Percentiles rank a stretch among this genome's conserved stretches.
Evolutionary conservation across 2,888 invertebrate species (phyloP).

Genomic region (Malachius bipustulatus): DNA sequence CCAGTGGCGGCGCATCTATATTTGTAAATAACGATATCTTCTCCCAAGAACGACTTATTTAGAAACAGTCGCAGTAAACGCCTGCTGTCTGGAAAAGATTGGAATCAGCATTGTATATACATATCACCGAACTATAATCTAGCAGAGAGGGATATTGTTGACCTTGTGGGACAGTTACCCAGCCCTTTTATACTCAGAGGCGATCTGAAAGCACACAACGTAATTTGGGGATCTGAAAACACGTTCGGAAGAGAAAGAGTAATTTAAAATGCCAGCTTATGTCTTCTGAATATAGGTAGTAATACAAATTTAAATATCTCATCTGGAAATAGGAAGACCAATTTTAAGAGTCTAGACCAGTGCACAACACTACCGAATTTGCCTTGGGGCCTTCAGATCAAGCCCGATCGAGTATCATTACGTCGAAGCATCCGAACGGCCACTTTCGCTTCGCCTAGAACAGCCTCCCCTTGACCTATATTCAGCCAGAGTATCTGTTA

Average conservation of each 20-base stretch:
- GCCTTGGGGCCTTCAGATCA: too few species aligned
- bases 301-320: conserved; percentile 10
- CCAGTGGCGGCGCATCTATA: conserved; percentile 14
- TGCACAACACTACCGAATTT: too few species aligned
- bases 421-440: too few species aligned
- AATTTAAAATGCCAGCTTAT: conserved; percentile 7
- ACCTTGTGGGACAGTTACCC: conserved; percentile 11
- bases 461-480: too few species aligned
- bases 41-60: conserved; percentile 11
- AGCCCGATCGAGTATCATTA: too few species aligned
- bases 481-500: too few species aligned
- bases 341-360: too few species aligned
- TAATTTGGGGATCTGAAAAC: too few species aligned
- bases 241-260: too few species aligned
- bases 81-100: conserved; percentile 11
- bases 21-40: conserved; percentile 7
- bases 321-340: conserved; percentile 8
- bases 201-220: too few species aligned
- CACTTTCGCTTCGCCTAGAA: too few species aligned
- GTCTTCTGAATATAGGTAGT: conserved; percentile 9
- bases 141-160: conserved; percentile 5
- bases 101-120: conserved; percentile 14
- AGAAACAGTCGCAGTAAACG: conserved; percentile 13
- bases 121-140: conserved; percentile 10
- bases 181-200: conserved; percentile 12